phyloP scores from a whole-genome alignment of 1,140 invertebrate genomes.

The Camponotus floridanus region DNA sequence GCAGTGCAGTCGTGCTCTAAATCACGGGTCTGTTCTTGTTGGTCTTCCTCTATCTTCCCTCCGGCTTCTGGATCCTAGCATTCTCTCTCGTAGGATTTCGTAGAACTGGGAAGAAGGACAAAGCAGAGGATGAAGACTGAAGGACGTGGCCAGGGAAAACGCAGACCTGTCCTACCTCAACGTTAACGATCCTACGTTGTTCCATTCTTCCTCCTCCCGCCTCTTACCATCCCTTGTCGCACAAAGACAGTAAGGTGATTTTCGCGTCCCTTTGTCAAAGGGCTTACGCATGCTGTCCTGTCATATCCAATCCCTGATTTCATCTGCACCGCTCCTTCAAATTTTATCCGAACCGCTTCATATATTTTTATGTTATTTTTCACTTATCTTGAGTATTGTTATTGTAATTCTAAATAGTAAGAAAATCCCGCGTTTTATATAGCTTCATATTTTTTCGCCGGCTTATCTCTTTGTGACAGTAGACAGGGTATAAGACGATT shows the following conservation, averaged over 20 bases:
- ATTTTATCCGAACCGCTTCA: background rate
- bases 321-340: conserved; percentile 15
- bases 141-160: conserved; percentile 64
- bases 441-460: conserved; percentile 12
- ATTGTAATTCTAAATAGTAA: background rate
- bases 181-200: conserved; percentile 69
- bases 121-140: conserved; percentile 34
- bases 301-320: conserved; percentile 22
- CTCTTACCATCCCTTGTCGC: conserved; percentile 21
- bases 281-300: conserved; percentile 50
- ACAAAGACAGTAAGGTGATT: conserved; percentile 57
- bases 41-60: conserved; percentile 64
- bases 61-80: conserved; percentile 48
- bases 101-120: conserved; percentile 50
- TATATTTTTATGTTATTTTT: background rate
- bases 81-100: conserved; percentile 18
- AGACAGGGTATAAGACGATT: conserved; percentile 65
- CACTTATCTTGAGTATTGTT: background rate
- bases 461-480: conserved; percentile 8
- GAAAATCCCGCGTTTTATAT: background rate
- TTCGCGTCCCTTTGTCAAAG: conserved; percentile 49
- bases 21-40: conserved; percentile 76
- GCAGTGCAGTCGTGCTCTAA: conserved; percentile 76
- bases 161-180: conserved; percentile 74
- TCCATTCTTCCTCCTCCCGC: conserved; percentile 39